Evolutionary conservation across 1,140 invertebrate species (phyloP).

Genomic region (Drosophila suzukii): DNA sequence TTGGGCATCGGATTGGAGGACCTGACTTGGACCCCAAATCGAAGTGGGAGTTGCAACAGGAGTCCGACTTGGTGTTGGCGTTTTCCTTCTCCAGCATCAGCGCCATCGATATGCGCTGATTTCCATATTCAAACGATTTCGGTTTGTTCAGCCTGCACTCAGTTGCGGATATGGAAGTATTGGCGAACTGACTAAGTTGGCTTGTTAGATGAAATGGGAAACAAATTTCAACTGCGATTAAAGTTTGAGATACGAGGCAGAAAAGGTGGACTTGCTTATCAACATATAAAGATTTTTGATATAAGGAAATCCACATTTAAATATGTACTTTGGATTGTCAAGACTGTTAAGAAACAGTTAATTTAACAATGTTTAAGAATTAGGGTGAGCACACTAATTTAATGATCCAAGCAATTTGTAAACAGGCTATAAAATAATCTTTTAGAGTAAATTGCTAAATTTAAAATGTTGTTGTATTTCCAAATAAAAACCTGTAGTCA

Average conservation of each 20-base stretch:
- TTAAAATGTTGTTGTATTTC: background rate
- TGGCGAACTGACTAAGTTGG: conserved; percentile 21
- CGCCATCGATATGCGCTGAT: conserved; percentile 47
- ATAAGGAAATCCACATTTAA: background rate
- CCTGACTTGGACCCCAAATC: conserved; percentile 26
- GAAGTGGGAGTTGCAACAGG: conserved; percentile 29
- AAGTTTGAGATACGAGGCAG: conserved; percentile 15
- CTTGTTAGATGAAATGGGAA: conserved; percentile 35
- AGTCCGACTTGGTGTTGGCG: conserved; percentile 23
- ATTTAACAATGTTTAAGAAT: too few relatives aligned
- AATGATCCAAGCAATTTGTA: background rate
- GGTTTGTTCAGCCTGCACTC: conserved; percentile 27
- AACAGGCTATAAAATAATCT: background rate
- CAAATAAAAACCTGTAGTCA: background rate
- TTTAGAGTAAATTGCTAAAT: background rate
- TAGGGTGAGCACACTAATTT: background rate
- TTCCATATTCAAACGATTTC: conserved; percentile 52
- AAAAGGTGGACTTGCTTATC: background rate
- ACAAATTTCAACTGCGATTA: conserved; percentile 42
- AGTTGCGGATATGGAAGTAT: conserved; percentile 35
- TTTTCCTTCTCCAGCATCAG: conserved; percentile 21
- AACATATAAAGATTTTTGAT: background rate
- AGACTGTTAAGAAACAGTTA: too few relatives aligned
- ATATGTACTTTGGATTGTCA: background rate
- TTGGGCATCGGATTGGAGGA: conserved; percentile 40